Percentiles rank a stretch among this genome's conserved stretches.
Evolutionary conservation across 2,888 invertebrate genomes (phyloP).

Genomic region (Trissoscelio sp.): DNA sequence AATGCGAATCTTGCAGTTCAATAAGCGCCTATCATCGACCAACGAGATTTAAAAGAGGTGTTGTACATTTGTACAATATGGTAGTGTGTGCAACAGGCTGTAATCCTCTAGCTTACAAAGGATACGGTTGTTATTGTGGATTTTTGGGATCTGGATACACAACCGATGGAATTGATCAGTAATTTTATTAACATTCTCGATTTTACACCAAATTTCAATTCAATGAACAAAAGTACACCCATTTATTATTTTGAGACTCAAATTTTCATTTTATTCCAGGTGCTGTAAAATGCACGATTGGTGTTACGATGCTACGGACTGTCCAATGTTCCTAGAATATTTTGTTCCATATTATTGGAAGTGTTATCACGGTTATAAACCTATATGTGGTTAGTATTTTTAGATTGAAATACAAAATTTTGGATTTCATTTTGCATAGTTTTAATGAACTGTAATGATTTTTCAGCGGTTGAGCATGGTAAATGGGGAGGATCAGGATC

Average conservation of each 20-base stretch:
- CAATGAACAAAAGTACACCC: too few species aligned
- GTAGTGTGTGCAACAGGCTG: conserved; percentile 93
- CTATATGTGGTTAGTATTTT: conserved; percentile 88
- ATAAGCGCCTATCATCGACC: conserved; percentile 31
- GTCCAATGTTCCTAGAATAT: conserved; percentile 92
- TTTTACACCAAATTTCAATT: conserved; percentile 10
- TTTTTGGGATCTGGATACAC: conserved; percentile 92
- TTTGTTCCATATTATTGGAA: conserved; percentile 95
- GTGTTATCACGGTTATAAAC: conserved; percentile 89
- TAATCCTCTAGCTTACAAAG: conserved; percentile 92
- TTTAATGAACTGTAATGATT: conserved; percentile 2
- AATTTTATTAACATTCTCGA: conserved; percentile 59
- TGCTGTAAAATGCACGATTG: conserved; percentile 94
- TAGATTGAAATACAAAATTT: conserved; percentile 32
- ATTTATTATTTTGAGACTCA: too few species aligned
- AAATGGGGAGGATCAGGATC: conserved; percentile 86
- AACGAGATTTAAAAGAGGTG: conserved; percentile 88
- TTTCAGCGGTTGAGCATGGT: conserved; percentile 85
- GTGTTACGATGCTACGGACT: conserved; percentile 92
- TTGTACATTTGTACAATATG: conserved; percentile 93
- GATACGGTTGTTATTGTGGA: conserved; percentile 96
- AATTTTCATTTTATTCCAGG: conserved; percentile 71
- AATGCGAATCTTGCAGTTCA: conserved; percentile 41
- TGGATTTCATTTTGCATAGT: too few species aligned
- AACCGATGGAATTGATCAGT: conserved; percentile 93